Base-by-base conservation (phyloP, 2,113 vertebrate species). In the Caracal caracal region DNA sequence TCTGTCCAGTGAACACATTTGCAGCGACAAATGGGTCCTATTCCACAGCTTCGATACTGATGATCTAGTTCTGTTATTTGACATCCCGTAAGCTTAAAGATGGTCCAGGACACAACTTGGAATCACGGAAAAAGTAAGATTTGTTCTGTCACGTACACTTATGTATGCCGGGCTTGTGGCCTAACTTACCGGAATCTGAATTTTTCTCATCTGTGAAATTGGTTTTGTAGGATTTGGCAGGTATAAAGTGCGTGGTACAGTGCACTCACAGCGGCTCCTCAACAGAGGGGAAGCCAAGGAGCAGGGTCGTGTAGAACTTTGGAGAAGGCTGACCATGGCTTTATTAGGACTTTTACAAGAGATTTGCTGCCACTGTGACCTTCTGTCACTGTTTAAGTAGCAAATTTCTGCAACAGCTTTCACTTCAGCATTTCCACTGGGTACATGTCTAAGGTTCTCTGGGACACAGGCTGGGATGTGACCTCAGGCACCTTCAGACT, bases 171-270 rank as follows among this genome's bases (percentile, higher is more conserved):
- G 26, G 51, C 8, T 47, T 81, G 66, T 24, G 53, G 49, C 47
- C 90, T 65, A 28, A 51, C 10, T 70, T 37, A 53, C 28, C 22
- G 43, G 70, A 68, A 56, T 1, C 5, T 76, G 65, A 28, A 13
- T 61, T 94, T 84, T 90, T 92, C 82, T 94, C 37, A 85, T 70
- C 81, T 73, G 66, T 73, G 66, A 93, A 78, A 88, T 9, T 59
- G 78, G 24, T 73, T 94, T 61, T 93, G 61, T 61, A 80, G 63
- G 71, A 61, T 63, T 70, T 88, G 49, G 16, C 19, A 11, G 20
- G 0, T 51, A 28, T n/a, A 13, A 71, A 16, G 37, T 6, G 22
- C 19, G 24, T 66, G 81, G 17, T 11, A 4, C 10, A 6, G 15
- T 2, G 9, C 43, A 51, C 53, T 89, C 78, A n/a, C 6, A 35